phyloP scores from a whole-genome alignment of 2,888 invertebrate genomes.

The Dichetophora obliterata region DNA sequence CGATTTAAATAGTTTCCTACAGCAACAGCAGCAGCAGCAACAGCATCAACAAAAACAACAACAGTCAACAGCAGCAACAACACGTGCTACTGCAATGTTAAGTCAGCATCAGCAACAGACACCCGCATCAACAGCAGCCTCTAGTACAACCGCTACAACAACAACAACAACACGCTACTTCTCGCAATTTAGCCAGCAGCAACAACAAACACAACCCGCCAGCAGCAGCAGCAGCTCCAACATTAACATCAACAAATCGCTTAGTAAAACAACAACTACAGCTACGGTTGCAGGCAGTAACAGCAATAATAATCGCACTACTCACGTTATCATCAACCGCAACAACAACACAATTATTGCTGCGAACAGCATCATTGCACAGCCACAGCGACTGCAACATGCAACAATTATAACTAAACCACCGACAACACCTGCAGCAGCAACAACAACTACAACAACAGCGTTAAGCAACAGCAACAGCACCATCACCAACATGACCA shows the following conservation, averaged over 20 bases:
- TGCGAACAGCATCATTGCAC: constrained; percentile 46
- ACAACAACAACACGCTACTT: constrained; percentile 57
- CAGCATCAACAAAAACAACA: constrained; percentile 42
- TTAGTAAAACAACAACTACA: constrained; percentile 38
- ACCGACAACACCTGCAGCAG: constrained; percentile 44
- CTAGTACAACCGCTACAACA: constrained; percentile 37
- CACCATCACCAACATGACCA: constrained; percentile 38
- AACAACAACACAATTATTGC: constrained; percentile 52
- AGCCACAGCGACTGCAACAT: constrained; percentile 50
- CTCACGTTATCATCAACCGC: constrained; percentile 52
- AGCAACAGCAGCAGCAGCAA: constrained; percentile 35
- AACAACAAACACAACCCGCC: constrained; percentile 47
- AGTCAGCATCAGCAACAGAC: constrained; percentile 34
- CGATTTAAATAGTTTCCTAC: constrained; percentile 39
- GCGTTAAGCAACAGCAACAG: constrained; percentile 27
- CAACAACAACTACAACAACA: constrained; percentile 20
- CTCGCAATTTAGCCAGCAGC: constrained; percentile 57
- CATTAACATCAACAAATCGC: constrained; percentile 34
- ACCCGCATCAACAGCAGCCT: constrained; percentile 26
- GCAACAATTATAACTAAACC: constrained; percentile 50
- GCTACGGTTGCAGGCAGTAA: constrained; percentile 43
- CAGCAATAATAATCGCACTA: constrained; percentile 45
- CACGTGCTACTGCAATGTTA: constrained; percentile 30
- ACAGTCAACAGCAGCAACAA: constrained; percentile 27
- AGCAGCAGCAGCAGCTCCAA: constrained; percentile 44